Evolutionary conservation across 2,113 vertebrate species (phyloP), one percentile per base, ranked within the genome.

Genomic region (Labeo rohita): DNA sequence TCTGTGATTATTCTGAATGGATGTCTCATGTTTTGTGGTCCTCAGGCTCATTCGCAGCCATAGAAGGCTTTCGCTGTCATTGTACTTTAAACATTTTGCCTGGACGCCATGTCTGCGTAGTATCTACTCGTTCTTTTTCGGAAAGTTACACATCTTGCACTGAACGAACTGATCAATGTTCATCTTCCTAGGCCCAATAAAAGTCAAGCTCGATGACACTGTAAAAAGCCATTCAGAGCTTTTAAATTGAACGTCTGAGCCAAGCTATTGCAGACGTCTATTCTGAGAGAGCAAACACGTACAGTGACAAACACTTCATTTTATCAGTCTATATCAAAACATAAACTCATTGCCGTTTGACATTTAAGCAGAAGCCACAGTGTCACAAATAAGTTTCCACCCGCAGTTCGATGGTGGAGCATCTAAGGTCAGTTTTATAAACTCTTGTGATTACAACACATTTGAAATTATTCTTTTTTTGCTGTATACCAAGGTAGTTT

Each of bases 61-160:
- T 92, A 92, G 89, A 93, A 91, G 91, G n/a, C 76, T 45, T 84
- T 47, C 75, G 80, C 92, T 92, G 91, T 90, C 92, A 87, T 43
- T 74, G 54, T 89, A 15, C 87, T 88, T 93, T 91, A 92, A 94
- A 93, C 92, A 93, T 28, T 84, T 63, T 87, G 89, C 54, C 89
- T 77, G 83, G 73, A 87, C 68, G 23, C 11, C 73, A 47, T 3
- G 59, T 87, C 88, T 86, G 84, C 21, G 28, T 34, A 85, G 52
- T 63, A 11, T 89, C 83, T 81, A 75, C 7, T 36, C n/a, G 15
- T 49, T 74, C 28, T 56, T 45, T 87, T 75, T 47, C 4, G n/a
- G 54, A 36, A 61, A 72, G 61, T 56, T 86, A 65, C 54, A 85
- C 89, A 65, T 70, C 52, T 86, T 79, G 52, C 21, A n/a, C 36